A percentile compares a stretch with the other conserved stretches of the same genome.
Conservation (phyloP, 2,797 vertebrate genomes). For the Furcifer pardalis region DNA sequence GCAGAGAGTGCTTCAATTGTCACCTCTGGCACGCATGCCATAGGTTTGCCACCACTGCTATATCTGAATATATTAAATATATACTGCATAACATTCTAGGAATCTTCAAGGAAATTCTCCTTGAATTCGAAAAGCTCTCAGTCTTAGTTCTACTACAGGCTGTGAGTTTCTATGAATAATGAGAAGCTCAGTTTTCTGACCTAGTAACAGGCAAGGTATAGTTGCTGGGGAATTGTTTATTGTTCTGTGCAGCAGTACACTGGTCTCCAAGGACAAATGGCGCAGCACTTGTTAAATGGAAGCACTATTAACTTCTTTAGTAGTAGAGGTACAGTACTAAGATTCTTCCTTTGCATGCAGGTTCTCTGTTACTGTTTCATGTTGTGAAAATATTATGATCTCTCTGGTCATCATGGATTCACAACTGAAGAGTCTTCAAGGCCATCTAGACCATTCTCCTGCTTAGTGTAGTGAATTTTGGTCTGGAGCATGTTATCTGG, state of each 20-base stretch:
- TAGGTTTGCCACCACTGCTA: no score
- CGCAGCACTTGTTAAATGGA: background rate
- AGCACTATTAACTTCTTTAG: background rate
- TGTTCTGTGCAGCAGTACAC: background rate
- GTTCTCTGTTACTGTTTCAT: background rate
- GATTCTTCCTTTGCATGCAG: background rate
- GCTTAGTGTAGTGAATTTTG: background rate
- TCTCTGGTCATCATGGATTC: background rate
- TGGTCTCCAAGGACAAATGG: background rate
- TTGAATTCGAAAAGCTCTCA: background rate
- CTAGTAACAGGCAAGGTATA: background rate
- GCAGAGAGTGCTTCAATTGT: no score
- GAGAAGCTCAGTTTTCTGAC: slow-evolving; percentile 7
- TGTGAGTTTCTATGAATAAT: background rate
- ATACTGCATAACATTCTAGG: background rate
- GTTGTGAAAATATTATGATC: background rate
- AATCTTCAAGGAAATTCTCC: background rate
- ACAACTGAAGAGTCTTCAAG: background rate
- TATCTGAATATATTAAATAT: background rate
- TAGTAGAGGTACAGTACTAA: background rate
- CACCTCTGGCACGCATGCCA: no score
- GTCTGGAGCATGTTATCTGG: background rate
- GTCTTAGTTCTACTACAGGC: background rate
- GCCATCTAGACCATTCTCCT: background rate
- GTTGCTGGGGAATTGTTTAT: background rate